Conservation (phyloP, 2,113 vertebrate species). For the Hippocampus guttulatus region DNA sequence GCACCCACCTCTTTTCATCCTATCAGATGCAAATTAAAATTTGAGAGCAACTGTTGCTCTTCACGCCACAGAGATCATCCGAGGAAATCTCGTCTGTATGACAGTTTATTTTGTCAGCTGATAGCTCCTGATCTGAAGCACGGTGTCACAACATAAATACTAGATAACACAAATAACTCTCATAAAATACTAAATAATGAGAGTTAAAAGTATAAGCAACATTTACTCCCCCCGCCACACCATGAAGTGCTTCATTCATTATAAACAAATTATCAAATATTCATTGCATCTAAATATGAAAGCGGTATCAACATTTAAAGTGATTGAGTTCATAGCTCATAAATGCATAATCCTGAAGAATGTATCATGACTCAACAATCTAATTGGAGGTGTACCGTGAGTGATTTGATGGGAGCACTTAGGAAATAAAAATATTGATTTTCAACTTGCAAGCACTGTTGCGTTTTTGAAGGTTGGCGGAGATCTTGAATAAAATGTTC, state of each 20-base stretch:
- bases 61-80: conserved; percentile 24
- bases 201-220: conserved; percentile 18
- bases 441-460: conserved; percentile 12
- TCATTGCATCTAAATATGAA: conserved; percentile 34
- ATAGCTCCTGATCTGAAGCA: conserved; percentile 19
- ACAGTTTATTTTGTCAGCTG: conserved; percentile 32
- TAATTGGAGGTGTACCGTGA: conserved; percentile 11
- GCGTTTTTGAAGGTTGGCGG: conserved; percentile 29
- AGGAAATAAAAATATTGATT: conserved; percentile 25
- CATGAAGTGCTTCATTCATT: conserved; percentile 28
- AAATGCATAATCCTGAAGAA: conserved; percentile 11
- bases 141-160: conserved; percentile 19
- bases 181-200: conserved; percentile 8
- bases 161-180: conserved; percentile 15
- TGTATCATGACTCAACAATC: conserved; percentile 17
- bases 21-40: conserved; percentile 21
- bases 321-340: conserved; percentile 22
- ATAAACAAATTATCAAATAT: conserved; percentile 42
- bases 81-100: conserved; percentile 22
- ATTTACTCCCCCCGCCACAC: conserved; percentile 4
- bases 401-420: conserved; percentile 17
- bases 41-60: not conserved
- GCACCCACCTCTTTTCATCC: not conserved
- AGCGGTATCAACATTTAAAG: conserved; percentile 34
- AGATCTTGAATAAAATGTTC: not conserved